Evolutionary conservation across 2,113 vertebrate genomes (phyloP), one percentile per base, ranked within the genome.

Genomic region (Rhabdornis inornatus): DNA sequence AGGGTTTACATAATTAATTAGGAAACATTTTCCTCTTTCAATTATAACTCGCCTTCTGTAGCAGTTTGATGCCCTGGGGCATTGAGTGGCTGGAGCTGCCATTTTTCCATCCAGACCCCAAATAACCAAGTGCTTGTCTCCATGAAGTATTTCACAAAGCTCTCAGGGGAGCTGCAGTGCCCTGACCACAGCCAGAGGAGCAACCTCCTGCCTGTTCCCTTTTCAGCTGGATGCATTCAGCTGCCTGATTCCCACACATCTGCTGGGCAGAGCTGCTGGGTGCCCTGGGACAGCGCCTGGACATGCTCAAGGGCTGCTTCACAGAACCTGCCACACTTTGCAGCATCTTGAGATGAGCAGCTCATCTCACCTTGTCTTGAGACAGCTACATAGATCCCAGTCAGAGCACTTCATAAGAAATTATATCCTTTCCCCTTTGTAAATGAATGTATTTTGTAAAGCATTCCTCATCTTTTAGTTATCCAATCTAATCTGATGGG

Each of bases 261-360:
- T 19, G 2, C 18, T 0, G 2, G 33, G 10, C 4, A 10, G 71
- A 86, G 40, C 1, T 57, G n/a, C 69, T 27, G 37, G 31, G 24
- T 22, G 33, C 60, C 74, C 49, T 15, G 7, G 42, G 52, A 66
- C 44, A 74, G 47, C 45, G 33, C 2, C 30, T 1, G 3, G 40
- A 16, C 22, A 6, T 0, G 1, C 49, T 44, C 72, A 37, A 37
- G 60, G 39, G 33, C 65, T 74, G 17, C 3, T 59, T 53, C 53
- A 82, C 65, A 8, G 2, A n/a, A n/a, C 44, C 17, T 3, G 8
- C 27, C 61, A 28, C 39, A 6, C 13, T 39, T 16, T 10, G 5
- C 1, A 76, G 57, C 49, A 49, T 3, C 81, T 31, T 19, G 24
- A 49, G 65, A 53, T 49, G 39, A 82, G 49, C 1, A 40, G 11